A percentile compares a stretch with the other conserved stretches of the same genome.
Conservation (phyloP, 2,113 vertebrate genomes). For the Polypterus senegalus region DNA sequence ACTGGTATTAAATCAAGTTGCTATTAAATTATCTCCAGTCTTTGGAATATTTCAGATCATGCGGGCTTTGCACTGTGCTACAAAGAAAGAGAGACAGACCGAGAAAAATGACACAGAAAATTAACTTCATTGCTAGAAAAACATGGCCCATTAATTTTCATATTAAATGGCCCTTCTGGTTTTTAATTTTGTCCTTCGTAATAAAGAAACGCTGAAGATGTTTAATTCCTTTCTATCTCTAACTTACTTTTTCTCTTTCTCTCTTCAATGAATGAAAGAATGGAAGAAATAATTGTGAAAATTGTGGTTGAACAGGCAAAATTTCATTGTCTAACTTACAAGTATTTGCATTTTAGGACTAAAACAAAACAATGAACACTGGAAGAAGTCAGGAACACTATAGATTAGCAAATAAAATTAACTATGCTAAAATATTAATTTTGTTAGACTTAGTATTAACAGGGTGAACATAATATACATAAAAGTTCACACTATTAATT, state of each 20-base stretch:
- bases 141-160: conserved; percentile 43
- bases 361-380: too few species aligned
- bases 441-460: too few species aligned
- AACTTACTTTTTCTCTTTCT: conserved; percentile 8
- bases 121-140: conserved; percentile 14
- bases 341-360: too few species aligned
- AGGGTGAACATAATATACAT: too few species aligned
- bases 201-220: conserved; percentile 43
- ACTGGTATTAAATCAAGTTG: conserved; percentile 17
- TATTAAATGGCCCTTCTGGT: conserved; percentile 36
- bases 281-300: too few species aligned
- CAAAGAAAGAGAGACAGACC: background rate
- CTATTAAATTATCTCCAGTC: conserved; percentile 9
- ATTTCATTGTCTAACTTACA: conserved; percentile 9
- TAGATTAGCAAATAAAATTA: too few species aligned
- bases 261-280: background rate
- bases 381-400: too few species aligned
- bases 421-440: too few species aligned
- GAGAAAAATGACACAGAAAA: background rate
- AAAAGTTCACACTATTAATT: too few species aligned
- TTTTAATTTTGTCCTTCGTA: conserved; percentile 44
- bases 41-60: conserved; percentile 3
- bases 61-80: background rate
- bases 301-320: background rate
- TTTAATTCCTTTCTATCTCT: conserved; percentile 18